A percentile compares a stretch with the other conserved stretches of the same genome.
Evolutionary conservation across 2,113 vertebrate genomes (phyloP).

Genomic region (Phalacrocorax brasilianus): DNA sequence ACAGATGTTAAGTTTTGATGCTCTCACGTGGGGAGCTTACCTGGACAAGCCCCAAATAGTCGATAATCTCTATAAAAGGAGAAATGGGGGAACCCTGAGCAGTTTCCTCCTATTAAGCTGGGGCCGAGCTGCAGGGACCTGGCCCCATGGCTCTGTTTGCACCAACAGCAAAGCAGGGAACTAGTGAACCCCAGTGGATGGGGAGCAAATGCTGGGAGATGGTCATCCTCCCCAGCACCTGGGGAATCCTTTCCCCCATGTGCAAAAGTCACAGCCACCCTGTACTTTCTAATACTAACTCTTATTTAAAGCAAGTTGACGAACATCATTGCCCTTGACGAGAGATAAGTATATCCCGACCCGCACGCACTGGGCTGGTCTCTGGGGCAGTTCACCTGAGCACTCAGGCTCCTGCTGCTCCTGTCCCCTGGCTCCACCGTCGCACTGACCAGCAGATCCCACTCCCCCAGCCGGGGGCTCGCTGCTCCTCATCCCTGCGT

Average conservation of each 20-base stretch:
- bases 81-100: not conserved
- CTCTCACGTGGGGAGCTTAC: not conserved
- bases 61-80: not conserved
- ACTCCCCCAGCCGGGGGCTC: not conserved
- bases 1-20: not conserved
- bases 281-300: not conserved
- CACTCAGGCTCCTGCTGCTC: not conserved
- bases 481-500: accelerated
- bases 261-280: not conserved
- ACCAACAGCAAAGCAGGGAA: not conserved
- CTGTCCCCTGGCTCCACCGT: not conserved
- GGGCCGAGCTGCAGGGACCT: not conserved
- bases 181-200: not conserved
- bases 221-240: not conserved
- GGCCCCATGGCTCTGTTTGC: not conserved
- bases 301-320: not conserved
- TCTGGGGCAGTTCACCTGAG: not conserved
- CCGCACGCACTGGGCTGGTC: not conserved
- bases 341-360: not conserved
- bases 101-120: not conserved
- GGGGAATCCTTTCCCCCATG: accelerated
- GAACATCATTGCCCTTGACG: not conserved
- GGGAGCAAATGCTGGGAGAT: not conserved
- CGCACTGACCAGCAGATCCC: not conserved
- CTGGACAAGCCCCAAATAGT: not conserved